These are phyloP conservation scores for Anguilla anguilla DNA, from an alignment of 2,797 vertebrate genomes.

Conservation along the genomic window DNA sequence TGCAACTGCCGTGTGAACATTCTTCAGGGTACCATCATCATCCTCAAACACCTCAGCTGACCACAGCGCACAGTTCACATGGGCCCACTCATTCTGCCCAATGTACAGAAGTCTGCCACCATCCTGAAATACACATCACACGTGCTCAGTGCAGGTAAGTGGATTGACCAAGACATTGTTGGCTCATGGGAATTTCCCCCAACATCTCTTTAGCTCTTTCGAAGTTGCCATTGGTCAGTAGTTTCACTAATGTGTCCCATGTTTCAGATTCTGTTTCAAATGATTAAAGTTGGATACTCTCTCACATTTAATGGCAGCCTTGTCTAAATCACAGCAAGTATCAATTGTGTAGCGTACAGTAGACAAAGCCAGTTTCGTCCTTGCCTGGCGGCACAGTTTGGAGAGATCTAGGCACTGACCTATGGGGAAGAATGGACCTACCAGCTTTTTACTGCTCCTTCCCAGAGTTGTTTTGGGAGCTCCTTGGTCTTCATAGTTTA, in stretches of 20 bases:
- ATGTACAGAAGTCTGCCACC: conserved; percentile 94
- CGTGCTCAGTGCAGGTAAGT: conserved; percentile 3
- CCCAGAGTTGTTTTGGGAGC: too few species aligned
- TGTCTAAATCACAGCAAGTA: background rate
- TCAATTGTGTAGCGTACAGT: too few species aligned
- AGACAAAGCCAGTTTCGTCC: too few species aligned
- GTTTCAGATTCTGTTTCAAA: background rate
- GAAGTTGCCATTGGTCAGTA: too few species aligned
- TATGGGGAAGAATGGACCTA: background rate
- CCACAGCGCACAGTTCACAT: conserved; percentile 97
- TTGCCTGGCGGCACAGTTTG: background rate
- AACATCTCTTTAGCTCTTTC: too few species aligned
- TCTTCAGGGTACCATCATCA: conserved; percentile 93
- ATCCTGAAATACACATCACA: conserved; percentile 73
- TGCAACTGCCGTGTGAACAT: conserved; percentile 94
- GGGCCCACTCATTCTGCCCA: conserved; percentile 96
- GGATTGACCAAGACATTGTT: background rate
- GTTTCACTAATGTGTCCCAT: background rate
- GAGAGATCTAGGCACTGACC: background rate
- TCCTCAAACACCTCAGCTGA: conserved; percentile 98
- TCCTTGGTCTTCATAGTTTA: too few species aligned
- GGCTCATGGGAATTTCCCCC: too few species aligned
- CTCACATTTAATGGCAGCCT: background rate
- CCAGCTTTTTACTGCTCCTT: background rate
- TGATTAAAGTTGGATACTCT: background rate